Evolutionary conservation across 1,140 invertebrate species (phyloP).

Genomic region (Danaus melanippus): DNA sequence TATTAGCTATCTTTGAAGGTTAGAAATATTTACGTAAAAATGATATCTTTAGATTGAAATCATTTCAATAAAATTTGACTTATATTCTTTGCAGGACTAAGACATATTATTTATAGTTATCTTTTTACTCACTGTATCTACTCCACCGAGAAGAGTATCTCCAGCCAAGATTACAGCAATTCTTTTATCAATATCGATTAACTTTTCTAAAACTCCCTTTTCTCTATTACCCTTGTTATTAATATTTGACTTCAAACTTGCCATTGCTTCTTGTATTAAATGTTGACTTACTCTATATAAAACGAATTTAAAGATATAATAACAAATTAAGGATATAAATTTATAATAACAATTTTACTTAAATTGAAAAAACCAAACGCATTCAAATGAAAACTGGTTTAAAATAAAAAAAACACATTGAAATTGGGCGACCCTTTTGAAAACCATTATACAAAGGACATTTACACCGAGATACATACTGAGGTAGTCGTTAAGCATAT

Average conservation of each 20-base stretch:
- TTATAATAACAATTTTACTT: not conserved
- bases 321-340: too few species aligned
- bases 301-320: slow-evolving; percentile 13
- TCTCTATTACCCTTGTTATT: slow-evolving; percentile 26
- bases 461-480: too few species aligned
- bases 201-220: slow-evolving; percentile 71
- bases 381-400: too few species aligned
- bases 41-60: too few species aligned
- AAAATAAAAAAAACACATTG: too few species aligned
- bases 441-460: not conserved
- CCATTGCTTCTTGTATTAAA: slow-evolving; percentile 33
- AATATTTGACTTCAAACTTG: slow-evolving; percentile 18
- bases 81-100: too few species aligned
- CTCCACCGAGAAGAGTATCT: slow-evolving; percentile 82
- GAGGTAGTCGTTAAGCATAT: too few species aligned
- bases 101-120: not conserved
- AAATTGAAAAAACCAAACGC: too few species aligned
- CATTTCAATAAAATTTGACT: too few species aligned
- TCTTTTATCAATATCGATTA: slow-evolving; percentile 69
- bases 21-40: slow-evolving; percentile 1
- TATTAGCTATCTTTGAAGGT: slow-evolving; percentile 44
- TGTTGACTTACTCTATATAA: slow-evolving; percentile 30
- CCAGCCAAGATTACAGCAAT: slow-evolving; percentile 77
- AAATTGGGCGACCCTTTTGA: too few species aligned
- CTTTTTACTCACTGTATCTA: slow-evolving; percentile 78